Conservation (phyloP, 1,140 invertebrate species). For the Paraescarpia echinospica region DNA sequence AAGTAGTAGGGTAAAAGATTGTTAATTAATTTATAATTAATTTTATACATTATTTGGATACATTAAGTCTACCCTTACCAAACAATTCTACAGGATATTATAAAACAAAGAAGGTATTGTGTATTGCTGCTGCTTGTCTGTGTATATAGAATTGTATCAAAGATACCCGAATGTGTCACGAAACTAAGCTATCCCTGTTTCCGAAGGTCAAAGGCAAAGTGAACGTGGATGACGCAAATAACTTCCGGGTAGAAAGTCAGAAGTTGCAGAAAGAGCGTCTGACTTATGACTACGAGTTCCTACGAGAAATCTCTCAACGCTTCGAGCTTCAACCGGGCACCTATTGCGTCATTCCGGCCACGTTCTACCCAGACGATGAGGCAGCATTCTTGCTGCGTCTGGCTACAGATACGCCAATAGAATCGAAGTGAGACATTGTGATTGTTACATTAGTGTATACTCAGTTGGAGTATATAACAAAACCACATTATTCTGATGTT, state of each 20-base stretch:
- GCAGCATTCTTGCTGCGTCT: constrained; percentile 66
- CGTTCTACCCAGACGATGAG: constrained; percentile 64
- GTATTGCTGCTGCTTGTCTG: too few species aligned
- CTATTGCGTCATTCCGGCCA: constrained; percentile 70
- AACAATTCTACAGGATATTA: too few species aligned
- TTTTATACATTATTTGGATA: too few species aligned
- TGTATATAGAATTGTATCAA: too few species aligned
- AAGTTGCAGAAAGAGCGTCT: not conserved
- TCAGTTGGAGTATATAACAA: too few species aligned
- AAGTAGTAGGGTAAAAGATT: too few species aligned
- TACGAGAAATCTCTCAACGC: not conserved
- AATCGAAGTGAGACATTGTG: constrained; percentile 40
- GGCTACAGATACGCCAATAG: constrained; percentile 57
- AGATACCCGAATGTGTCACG: too few species aligned
- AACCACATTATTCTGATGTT: not conserved
- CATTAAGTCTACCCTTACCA: too few species aligned
- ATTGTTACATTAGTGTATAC: too few species aligned
- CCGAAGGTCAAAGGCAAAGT: not conserved
- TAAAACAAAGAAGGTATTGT: too few species aligned
- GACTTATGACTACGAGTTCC: constrained; percentile 16
- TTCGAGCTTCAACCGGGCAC: constrained; percentile 31
- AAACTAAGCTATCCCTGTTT: not conserved
- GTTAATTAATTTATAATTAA: too few species aligned
- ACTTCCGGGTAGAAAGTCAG: not conserved
- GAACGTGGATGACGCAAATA: not conserved